These are phyloP conservation scores for Periophthalmus modestus DNA, from an alignment of 2,113 vertebrate genomes.

Conservation along the genomic window DNA sequence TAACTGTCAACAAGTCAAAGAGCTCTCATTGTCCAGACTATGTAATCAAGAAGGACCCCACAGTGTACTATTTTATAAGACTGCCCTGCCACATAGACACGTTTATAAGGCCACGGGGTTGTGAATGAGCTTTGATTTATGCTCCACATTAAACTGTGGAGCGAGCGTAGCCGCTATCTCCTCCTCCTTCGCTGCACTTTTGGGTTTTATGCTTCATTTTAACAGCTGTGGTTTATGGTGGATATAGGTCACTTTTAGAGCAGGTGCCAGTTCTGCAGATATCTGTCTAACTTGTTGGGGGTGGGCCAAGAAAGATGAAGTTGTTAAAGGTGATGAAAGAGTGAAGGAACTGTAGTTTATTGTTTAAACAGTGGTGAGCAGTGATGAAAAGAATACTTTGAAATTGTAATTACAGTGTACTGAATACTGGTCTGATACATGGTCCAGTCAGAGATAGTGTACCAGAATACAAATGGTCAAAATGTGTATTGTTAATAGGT, in stretches of 20 bases:
- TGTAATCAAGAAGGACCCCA: not conserved
- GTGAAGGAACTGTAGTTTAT: not conserved
- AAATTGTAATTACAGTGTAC: too few species aligned
- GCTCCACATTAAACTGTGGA: not conserved
- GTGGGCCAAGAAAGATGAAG: not conserved
- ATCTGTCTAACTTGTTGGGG: not conserved
- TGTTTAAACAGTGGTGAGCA: too few species aligned
- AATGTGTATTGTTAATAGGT: too few species aligned
- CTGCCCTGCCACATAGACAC: not conserved
- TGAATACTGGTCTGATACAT: too few species aligned
- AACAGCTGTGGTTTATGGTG: not conserved
- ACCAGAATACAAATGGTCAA: too few species aligned
- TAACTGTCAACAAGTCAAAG: not conserved
- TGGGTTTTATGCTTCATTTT: not conserved
- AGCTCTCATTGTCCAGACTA: not conserved
- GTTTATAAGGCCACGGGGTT: slow-evolving; percentile 1
- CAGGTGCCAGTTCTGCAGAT: not conserved
- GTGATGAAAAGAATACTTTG: too few species aligned
- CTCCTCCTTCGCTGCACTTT: not conserved
- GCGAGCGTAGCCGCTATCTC: not conserved
- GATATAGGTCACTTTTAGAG: not conserved
- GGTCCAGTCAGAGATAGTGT: too few species aligned
- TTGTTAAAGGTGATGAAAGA: not conserved
- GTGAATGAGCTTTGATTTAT: not conserved
- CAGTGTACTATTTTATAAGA: not conserved